Conservation (phyloP, 2,888 invertebrate species). For the Metopia argyrocephala region DNA sequence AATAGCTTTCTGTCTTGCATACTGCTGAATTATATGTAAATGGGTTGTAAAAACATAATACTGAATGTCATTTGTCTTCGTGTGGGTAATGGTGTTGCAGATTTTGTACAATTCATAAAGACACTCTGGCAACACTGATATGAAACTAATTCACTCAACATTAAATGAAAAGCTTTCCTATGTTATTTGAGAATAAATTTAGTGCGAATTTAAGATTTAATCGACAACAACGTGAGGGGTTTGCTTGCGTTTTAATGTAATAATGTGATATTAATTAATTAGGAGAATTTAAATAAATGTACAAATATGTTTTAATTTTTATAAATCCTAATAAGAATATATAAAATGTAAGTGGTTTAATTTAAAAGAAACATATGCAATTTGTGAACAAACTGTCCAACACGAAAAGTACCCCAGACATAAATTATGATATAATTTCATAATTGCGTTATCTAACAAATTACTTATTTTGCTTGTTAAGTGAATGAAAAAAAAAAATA, state of each 20-base stretch:
- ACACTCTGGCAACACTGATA: not conserved
- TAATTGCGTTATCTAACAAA: conserved; percentile 42
- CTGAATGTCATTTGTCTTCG: too few relatives aligned
- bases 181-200: not conserved
- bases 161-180: not conserved
- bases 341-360: not conserved
- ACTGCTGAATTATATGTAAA: too few relatives aligned
- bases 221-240: not conserved
- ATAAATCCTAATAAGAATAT: conserved; percentile 5
- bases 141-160: not conserved
- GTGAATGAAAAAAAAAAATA: not conserved
- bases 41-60: too few relatives aligned
- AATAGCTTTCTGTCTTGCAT: too few relatives aligned
- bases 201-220: conserved; percentile 15
- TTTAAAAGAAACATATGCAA: conserved; percentile 19
- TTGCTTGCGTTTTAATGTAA: not conserved
- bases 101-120: too few relatives aligned
- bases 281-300: conserved; percentile 13
- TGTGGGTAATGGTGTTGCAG: too few relatives aligned
- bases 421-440: conserved; percentile 18
- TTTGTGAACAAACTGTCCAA: not conserved
- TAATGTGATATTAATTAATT: conserved; percentile 9
- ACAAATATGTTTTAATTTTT: too few relatives aligned
- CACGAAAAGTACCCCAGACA: too few relatives aligned
- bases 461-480: not conserved